Percentiles rank a stretch among this genome's conserved stretches.
Evolutionary conservation across 1,140 invertebrate genomes (phyloP).

Genomic region (Drosophila bocki): DNA sequence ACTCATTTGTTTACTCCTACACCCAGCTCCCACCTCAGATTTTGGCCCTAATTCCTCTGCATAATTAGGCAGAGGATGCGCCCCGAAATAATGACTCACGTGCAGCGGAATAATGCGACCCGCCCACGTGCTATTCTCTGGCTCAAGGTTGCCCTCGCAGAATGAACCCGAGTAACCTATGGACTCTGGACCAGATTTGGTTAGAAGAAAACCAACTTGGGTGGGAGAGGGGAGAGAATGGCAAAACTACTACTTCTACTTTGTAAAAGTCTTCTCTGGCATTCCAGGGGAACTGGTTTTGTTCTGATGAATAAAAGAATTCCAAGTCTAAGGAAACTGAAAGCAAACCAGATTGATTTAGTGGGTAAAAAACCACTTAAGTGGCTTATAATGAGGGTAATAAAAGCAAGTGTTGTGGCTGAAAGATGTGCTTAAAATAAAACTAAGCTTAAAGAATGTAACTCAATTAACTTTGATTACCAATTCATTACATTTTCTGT

Average conservation of each 20-base stretch:
- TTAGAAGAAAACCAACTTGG: constrained; percentile 20
- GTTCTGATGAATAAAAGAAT: constrained; percentile 27
- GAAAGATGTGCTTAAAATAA: background rate
- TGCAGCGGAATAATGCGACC: constrained; percentile 30
- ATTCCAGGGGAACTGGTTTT: constrained; percentile 38
- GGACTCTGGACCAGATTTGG: constrained; percentile 32
- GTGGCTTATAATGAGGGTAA: constrained; percentile 1
- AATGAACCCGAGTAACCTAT: constrained; percentile 57
- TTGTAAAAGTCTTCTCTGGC: constrained; percentile 18
- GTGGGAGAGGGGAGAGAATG: background rate
- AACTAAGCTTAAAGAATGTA: background rate
- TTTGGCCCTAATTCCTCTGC: constrained; percentile 20
- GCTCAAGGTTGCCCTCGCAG: constrained; percentile 51
- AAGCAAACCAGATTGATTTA: constrained; percentile 32
- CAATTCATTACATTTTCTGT: background rate
- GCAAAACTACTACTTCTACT: constrained; percentile 11
- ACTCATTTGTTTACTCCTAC: constrained; percentile 39
- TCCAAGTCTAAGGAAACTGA: constrained; percentile 15
- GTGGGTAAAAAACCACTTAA: constrained; percentile 4
- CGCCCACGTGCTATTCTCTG: constrained; percentile 26
- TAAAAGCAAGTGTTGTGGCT: background rate
- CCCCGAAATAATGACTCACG: constrained; percentile 44
- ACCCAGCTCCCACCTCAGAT: constrained; percentile 10
- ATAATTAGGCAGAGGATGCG: constrained; percentile 51
- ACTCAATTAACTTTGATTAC: background rate